Evolutionary conservation across 2,797 vertebrate genomes (phyloP).

Genomic region (Characodon lateralis): DNA sequence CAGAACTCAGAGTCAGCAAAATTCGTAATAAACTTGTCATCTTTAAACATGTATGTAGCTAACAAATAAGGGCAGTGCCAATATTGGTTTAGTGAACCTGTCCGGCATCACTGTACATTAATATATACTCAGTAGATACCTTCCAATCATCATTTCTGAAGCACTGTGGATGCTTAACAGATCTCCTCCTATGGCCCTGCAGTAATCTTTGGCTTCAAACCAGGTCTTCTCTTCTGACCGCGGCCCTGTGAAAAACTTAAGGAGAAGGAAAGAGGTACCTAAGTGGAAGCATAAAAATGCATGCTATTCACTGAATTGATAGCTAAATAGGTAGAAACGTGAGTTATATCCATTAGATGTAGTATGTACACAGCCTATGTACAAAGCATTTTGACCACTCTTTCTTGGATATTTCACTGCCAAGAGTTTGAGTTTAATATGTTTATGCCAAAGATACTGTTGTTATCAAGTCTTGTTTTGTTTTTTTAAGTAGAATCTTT

Average conservation of each 20-base stretch:
- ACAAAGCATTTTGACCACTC: not conserved
- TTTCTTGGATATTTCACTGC: too few species aligned
- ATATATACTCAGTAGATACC: conserved; percentile 17
- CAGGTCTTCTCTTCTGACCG: conserved; percentile 83
- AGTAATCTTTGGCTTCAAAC: conserved; percentile 88
- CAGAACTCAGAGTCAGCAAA: not conserved
- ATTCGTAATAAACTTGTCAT: not conserved
- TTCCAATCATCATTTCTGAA: conserved; percentile 61
- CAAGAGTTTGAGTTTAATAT: not conserved
- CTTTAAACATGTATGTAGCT: too few species aligned
- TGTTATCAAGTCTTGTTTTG: not conserved
- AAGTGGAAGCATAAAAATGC: not conserved
- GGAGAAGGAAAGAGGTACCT: conserved; percentile 8
- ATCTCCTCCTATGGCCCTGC: conserved; percentile 87
- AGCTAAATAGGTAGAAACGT: not conserved
- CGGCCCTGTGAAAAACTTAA: conserved; percentile 67
- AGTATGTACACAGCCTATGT: not conserved
- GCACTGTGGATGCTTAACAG: conserved; percentile 84
- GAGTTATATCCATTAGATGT: not conserved
- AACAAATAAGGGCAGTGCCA: too few species aligned
- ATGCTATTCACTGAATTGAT: not conserved
- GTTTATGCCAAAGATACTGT: not conserved
- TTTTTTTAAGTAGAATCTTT: not conserved
- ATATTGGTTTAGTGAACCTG: too few species aligned
- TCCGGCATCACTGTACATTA: too few species aligned